These are phyloP conservation scores for Turritopsis rubra DNA, from an alignment of 30 jellyfish, hydroid and myxozoan species.

Conservation along the genomic window DNA sequence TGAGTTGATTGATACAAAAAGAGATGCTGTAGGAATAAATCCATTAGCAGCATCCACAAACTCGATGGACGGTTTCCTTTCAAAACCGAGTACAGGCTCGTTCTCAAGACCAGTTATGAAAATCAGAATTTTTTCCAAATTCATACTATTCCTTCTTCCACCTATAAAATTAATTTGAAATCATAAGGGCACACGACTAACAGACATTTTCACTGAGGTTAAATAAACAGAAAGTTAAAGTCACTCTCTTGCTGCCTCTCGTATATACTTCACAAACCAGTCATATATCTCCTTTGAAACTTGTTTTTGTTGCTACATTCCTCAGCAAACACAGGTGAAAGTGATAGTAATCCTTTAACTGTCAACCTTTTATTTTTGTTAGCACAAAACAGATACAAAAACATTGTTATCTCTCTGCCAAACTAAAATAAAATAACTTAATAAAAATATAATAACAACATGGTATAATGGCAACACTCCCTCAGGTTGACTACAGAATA, in stretches of 20 bases:
- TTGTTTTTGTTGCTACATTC: constrained; percentile 30
- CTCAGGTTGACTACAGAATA: neutral
- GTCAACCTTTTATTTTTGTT: constrained; percentile 12
- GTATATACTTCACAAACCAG: constrained; percentile 25
- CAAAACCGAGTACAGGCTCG: constrained; percentile 36
- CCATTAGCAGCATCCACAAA: constrained; percentile 11
- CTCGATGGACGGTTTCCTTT: constrained; percentile 21
- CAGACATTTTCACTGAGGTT: neutral
- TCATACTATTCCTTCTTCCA: constrained; percentile 30
- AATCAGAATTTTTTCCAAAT: constrained; percentile 9
- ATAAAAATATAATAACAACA: too few species aligned
- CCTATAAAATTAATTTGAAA: constrained; percentile 23
- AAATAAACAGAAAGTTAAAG: neutral
- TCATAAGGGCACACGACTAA: neutral
- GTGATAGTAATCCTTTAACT: constrained; percentile 13
- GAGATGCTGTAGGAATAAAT: constrained; percentile 23
- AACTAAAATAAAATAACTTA: neutral
- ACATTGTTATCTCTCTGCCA: constrained; percentile 23
- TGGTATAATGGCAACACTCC: neutral
- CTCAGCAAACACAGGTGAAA: constrained; percentile 31
- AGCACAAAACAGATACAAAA: constrained; percentile 23
- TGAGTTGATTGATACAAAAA: constrained; percentile 35
- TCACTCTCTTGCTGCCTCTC: constrained; percentile 44
- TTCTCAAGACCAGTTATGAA: constrained; percentile 34
- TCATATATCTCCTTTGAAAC: constrained; percentile 28